Base-by-base conservation (phyloP, 2,797 vertebrate genomes). In the Sardinella longiceps region DNA sequence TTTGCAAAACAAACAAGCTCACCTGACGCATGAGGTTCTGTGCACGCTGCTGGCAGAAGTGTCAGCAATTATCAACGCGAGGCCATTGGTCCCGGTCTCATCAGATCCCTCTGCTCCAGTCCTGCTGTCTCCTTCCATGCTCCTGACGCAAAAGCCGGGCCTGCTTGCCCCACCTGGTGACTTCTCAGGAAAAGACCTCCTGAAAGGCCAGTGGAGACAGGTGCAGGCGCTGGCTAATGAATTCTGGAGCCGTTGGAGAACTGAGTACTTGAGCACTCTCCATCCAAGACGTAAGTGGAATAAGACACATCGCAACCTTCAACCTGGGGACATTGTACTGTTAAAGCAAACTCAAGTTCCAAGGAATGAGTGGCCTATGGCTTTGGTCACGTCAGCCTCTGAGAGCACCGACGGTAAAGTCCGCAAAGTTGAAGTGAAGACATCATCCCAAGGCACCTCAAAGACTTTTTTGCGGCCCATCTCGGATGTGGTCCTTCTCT, bases 231-330 rank as follows among this genome's bases (percentile, higher is more conserved):
- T 87, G 30, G 82, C 84, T 2, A 84, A 83, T 43, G 53, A 82
- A 20, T 86, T 88, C 53, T 88, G 82, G 85, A 39, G 1, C 1
- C n/a, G 66, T 37, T 88, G 84, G 82, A 80, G 80, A 56, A 83
- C 80, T 15, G 63, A 84, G 25, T 86, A 87, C 33, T 45, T 86
- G 0, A 11, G 48, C 37, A 84, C 80, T 45, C 87, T 86, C 11
- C 83, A 86, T 7, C 37, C 58, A 74, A 48, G 81, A 4, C 43
- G 60, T 74, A 87, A 86, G 43, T 87, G 88, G 84, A 37, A 50
- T 5, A 60, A 9, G 18, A 12, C 23, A 23, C n/a, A 14, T 1
- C 53, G 25, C 46, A 82, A 87, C 15, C 39, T 87, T 20, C 58
- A 83, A 2, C 0, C 23, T 33, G 84, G 84, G n/a, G 86, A 87